These are phyloP conservation scores for Globodera ellingtonae DNA, from an alignment of 1,140 invertebrate genomes.

Conservation along the genomic window DNA sequence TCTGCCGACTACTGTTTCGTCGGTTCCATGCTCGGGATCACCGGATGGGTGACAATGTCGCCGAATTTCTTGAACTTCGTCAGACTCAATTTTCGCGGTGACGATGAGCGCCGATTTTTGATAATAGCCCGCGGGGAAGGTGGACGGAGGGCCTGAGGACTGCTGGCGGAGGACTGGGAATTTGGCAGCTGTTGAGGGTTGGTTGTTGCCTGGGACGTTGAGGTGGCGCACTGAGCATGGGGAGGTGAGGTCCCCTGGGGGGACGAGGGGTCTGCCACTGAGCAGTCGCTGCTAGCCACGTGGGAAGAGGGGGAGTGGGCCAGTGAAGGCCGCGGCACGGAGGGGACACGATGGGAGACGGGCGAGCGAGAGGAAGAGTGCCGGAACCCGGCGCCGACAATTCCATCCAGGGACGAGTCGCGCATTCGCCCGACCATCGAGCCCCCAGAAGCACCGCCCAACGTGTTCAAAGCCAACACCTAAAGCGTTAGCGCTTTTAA, in stretches of 20 bases:
- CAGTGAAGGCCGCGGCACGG: neutral
- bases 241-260: neutral
- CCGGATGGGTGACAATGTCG: constrained; percentile 26
- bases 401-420: constrained; percentile 17
- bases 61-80: constrained; percentile 31
- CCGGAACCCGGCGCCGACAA: neutral
- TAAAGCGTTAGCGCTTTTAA: neutral
- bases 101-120: constrained; percentile 24
- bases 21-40: neutral
- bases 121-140: neutral
- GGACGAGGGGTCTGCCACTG: neutral
- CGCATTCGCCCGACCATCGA: neutral
- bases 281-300: neutral
- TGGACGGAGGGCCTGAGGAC: neutral
- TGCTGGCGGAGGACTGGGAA: neutral
- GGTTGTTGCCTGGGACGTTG: neutral
- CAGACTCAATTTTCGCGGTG: constrained; percentile 24
- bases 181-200: neutral
- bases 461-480: constrained; percentile 18
- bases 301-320: neutral
- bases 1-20: neutral
- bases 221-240: neutral
- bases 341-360: neutral
- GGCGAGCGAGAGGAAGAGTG: neutral
- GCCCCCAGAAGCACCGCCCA: neutral